Evolutionary conservation across 2,113 vertebrate genomes (phyloP), one percentile per base, ranked within the genome.

Genomic region (Gopherus evgoodei): DNA sequence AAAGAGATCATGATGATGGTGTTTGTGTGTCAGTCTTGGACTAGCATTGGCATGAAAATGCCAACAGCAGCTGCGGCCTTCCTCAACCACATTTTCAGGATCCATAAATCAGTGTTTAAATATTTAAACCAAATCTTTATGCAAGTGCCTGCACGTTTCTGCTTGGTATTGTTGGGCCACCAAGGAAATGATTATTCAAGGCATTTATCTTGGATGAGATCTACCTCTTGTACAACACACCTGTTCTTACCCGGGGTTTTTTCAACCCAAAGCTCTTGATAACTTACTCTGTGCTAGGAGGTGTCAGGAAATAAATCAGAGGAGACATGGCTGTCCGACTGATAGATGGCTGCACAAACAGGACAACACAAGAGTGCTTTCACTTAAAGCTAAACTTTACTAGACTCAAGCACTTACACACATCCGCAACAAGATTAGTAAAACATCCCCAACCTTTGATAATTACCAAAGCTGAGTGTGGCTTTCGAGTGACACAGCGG

Each of bases 181-280:
- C 29, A 87, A 90, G 89, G 90, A 96, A 96, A 93, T 47, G n/a
- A 81, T 90, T 97, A 21, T 87, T 91, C 75, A 88, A 94, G 79
- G 75, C 89, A 94, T 92, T 85, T 97, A 81, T 87, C 81, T 96
- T 0, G 0, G 29, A 84, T 94, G 81, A 95, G 85, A 78, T 88
- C 50, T 96, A 57, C 90, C 90, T 95, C 93, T 85, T 96, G 95
- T 75, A 91, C 57, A 91, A 88, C 79, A 83, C 83, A 95, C 87
- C 95, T 95, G 47, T 49, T 49, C 10, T 49, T 49, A 49, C 47
- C 47, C 47, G 8, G 47, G 47, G 47, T 47, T 47, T 8, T 47
- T 47, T 47, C 47, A 47, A 47, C 47, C 47, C 47, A 49, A 49
- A 49, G 47, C 47, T 49, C 47, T 49, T 49, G 47, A 11, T 49